Evolutionary conservation across 1,140 invertebrate species (phyloP).

Genomic region (Cydia splendana): DNA sequence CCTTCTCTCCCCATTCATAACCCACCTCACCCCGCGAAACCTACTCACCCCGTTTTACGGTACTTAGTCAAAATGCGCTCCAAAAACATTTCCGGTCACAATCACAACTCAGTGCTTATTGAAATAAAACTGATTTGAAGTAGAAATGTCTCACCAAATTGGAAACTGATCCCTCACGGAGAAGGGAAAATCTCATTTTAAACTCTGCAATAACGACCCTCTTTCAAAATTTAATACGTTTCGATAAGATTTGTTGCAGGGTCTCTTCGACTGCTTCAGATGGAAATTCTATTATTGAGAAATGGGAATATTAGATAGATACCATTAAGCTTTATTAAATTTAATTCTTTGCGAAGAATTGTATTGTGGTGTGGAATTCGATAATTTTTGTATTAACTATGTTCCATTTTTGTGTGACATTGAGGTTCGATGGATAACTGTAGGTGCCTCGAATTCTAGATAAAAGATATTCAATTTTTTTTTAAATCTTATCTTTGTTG

Average conservation of each 20-base stretch:
- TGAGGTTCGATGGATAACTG: too few relatives aligned
- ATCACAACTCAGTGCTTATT: constrained; percentile 28
- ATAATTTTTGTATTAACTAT: not conserved
- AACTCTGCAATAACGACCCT: constrained; percentile 27
- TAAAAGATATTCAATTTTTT: too few relatives aligned
- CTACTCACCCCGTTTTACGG: too few relatives aligned
- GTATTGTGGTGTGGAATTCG: not conserved
- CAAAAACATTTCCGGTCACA: not conserved
- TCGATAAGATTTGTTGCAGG: constrained; percentile 21
- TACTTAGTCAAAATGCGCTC: not conserved
- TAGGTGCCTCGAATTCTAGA: too few relatives aligned
- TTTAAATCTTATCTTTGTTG: too few relatives aligned
- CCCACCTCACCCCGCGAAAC: too few relatives aligned
- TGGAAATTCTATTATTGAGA: constrained; percentile 23
- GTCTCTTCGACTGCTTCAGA: constrained; percentile 6
- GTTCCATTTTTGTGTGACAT: too few relatives aligned
- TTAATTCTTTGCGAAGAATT: not conserved
- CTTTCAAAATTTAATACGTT: constrained; percentile 30
- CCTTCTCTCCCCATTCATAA: too few relatives aligned
- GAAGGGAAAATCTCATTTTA: constrained; percentile 27
- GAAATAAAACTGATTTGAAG: constrained; percentile 12
- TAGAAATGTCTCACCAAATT: constrained; percentile 29
- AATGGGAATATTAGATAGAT: constrained; percentile 9
- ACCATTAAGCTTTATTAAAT: not conserved
- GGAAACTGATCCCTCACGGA: constrained; percentile 20